These are phyloP conservation scores for Gallinago stenura DNA, from an alignment of 2,797 vertebrate genomes.

Conservation along the genomic window DNA sequence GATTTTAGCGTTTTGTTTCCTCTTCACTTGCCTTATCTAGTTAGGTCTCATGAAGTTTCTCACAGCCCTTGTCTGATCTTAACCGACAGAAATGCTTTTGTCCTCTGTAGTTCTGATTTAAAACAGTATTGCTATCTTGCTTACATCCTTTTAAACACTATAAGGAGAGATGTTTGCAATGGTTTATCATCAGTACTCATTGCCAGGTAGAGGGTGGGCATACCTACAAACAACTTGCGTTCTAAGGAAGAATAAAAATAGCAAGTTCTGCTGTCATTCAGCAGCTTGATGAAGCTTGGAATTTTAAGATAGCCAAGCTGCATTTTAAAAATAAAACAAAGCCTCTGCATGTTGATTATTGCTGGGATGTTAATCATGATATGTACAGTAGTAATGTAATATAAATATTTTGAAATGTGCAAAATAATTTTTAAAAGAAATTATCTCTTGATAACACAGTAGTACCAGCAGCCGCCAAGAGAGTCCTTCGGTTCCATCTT, in stretches of 20 bases:
- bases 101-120: not conserved
- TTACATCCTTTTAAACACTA: not conserved
- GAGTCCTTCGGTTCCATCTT: constrained; percentile 79
- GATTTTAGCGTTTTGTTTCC: not conserved
- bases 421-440: not conserved
- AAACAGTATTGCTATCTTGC: not conserved
- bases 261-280: not conserved
- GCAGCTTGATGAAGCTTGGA: not conserved
- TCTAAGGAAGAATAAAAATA: not conserved
- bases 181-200: not conserved
- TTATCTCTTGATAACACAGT: constrained; percentile 43
- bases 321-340: not conserved
- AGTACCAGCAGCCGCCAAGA: constrained; percentile 81
- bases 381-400: not conserved
- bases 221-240: not conserved
- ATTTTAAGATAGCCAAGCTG: not conserved
- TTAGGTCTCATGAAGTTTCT: not conserved
- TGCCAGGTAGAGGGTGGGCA: not conserved
- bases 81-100: not conserved
- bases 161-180: not conserved
- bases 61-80: not conserved
- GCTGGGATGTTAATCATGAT: not conserved
- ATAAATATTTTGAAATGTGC: not conserved
- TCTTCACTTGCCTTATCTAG: not conserved
- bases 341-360: not conserved